Evolutionary conservation across 2,888 invertebrate species (phyloP), one percentile per base, ranked within the genome.

Genomic region (Rhamphomyia laevipes): DNA sequence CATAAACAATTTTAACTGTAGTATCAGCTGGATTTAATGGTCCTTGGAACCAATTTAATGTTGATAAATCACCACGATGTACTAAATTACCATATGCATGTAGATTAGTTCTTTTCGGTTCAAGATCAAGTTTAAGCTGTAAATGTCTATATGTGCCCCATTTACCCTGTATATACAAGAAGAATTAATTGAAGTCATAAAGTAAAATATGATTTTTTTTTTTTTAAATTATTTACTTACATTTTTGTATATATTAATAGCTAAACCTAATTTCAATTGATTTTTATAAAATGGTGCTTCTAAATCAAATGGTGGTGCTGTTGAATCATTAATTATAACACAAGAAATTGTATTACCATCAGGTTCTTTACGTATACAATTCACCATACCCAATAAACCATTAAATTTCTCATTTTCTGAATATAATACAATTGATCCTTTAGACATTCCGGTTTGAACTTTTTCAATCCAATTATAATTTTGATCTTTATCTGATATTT

Each of bases 71-170:
- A 45, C 95, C 95, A 47, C 84, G 77, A 0, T 84, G 81, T 13
- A 78, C 61, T 0, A 84, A 81, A 67, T 90, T 88, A 3, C 84
- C 81, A 64, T 79, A 90, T 0, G 83, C 85, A 64, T 93, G 87
- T 53, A 78, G 75, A 10, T 67, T 73, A 33, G 61, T 54, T 3
- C 69, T 63, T 0, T 74, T 69, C 0, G 67, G 40, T 9, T 69
- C 63, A 16, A 73, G 53, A 43, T 77, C 72, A 12, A 44, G 30
- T 4, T 53, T 52, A 2, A 92, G 63, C 1, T 80, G 74, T 11
- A 90, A 66, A 68, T 94, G 91, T n/a, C 91, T 77, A 64, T 88
- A 91, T 1, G 86, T 84, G n/a, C 92, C 85, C 86, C 70, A 70
- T 54, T 61, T 51, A 4, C 69, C 69, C 70, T 70, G 13, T 16